phyloP scores from a whole-genome alignment of 2,113 vertebrate species.

The Neogobius melanostomus region DNA sequence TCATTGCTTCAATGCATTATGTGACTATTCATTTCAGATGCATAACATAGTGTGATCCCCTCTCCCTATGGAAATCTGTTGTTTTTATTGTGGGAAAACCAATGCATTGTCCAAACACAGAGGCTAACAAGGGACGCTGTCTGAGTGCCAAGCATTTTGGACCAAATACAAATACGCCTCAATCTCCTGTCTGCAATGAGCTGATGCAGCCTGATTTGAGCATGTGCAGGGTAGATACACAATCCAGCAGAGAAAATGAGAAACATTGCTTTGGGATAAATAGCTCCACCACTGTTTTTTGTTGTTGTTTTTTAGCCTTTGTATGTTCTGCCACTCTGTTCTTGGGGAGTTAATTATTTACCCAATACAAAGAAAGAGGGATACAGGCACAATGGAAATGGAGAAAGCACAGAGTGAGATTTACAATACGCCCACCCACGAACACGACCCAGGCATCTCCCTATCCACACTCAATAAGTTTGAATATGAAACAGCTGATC shows the following conservation, averaged over 20 bases:
- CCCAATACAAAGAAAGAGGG: conserved; percentile 4
- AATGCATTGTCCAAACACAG: not conserved
- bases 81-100: not conserved
- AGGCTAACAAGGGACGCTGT: not conserved
- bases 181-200: conserved; percentile 1
- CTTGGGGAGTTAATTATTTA: not conserved
- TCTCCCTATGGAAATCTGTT: not conserved
- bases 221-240: not conserved
- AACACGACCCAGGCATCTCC: not conserved
- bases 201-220: not conserved
- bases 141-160: conserved; percentile 3
- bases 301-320: not conserved
- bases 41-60: not conserved
- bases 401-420: conserved; percentile 1
- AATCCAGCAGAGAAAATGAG: not conserved
- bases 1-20: not conserved
- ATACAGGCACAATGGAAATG: not conserved
- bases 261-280: not conserved
- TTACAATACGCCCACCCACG: conserved; percentile 1
- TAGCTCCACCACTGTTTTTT: not conserved
- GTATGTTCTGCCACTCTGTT: not conserved
- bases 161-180: conserved; percentile 3
- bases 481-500: not conserved
- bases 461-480: not conserved
- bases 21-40: not conserved